These are phyloP conservation scores for Drosophila guanche DNA, from an alignment of 1,140 invertebrate species.

Conservation along the genomic window DNA sequence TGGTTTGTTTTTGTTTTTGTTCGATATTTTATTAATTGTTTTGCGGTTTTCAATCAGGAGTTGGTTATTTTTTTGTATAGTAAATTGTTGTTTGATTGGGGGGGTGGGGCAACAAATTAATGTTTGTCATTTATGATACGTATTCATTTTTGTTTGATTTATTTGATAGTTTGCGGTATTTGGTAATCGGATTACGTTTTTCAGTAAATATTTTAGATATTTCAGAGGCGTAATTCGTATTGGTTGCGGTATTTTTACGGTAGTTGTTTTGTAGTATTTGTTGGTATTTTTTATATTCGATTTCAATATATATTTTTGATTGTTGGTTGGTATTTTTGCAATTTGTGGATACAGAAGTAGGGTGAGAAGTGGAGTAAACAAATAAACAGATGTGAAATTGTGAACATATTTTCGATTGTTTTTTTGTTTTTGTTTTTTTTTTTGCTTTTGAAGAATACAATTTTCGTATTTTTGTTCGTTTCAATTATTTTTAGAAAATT, in stretches of 20 bases:
- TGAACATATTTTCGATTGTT: conserved; percentile 67
- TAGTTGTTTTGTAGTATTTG: conserved; percentile 28
- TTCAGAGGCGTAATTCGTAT: conserved; percentile 41
- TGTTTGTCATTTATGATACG: conserved; percentile 61
- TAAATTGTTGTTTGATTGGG: conserved; percentile 11
- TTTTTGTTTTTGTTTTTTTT: conserved; percentile 31
- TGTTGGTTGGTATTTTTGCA: conserved; percentile 67
- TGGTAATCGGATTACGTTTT: conserved; percentile 33
- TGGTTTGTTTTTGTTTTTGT: conserved; percentile 20
- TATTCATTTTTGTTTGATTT: conserved; percentile 35
- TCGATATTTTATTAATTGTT: conserved; percentile 16
- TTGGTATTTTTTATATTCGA: conserved; percentile 38
- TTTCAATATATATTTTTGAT: conserved; percentile 49
- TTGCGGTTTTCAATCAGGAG: conserved; percentile 19
- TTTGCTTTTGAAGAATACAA: conserved; percentile 34
- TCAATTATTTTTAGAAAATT: conserved; percentile 34
- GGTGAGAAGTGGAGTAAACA: conserved; percentile 83
- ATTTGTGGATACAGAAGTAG: conserved; percentile 80
- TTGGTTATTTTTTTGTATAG: conserved; percentile 20
- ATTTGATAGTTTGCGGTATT: conserved; percentile 30
- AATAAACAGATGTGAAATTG: conserved; percentile 83
- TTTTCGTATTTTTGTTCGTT: conserved; percentile 32
- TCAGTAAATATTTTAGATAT: conserved; percentile 53
- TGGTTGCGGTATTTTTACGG: conserved; percentile 51
- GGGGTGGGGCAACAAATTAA: conserved; percentile 29